Evolutionary conservation across 2,888 invertebrate genomes (phyloP).

Genomic region (Leptinotarsa peninsularis): DNA sequence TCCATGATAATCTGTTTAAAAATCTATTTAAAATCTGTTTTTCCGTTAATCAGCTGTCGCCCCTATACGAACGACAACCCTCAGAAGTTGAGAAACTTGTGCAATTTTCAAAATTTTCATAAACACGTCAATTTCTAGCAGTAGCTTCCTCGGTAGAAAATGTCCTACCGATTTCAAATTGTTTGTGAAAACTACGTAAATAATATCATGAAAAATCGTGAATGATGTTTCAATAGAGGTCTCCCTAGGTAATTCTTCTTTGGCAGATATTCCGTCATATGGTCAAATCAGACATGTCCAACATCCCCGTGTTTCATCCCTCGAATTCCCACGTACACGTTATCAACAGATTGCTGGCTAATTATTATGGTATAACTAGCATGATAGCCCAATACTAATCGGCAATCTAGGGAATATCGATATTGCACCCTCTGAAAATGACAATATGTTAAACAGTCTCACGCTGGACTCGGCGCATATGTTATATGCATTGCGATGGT

Average conservation of each 20-base stretch:
- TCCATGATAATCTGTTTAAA: too few relatives aligned
- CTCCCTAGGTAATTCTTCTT: background rate
- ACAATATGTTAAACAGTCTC: conserved; percentile 30
- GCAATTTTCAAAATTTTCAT: too few relatives aligned
- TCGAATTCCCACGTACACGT: conserved; percentile 42
- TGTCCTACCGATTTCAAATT: too few relatives aligned
- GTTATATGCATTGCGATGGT: conserved; percentile 26
- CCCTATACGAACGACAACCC: too few relatives aligned
- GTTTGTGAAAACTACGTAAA: too few relatives aligned
- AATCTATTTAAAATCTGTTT: too few relatives aligned
- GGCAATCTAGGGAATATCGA: conserved; percentile 30
- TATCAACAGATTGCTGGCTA: conserved; percentile 45
- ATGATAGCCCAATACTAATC: conserved; percentile 32
- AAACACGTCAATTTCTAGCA: too few relatives aligned
- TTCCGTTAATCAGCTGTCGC: too few relatives aligned
- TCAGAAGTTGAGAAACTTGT: too few relatives aligned
- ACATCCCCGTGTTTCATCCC: conserved; percentile 24
- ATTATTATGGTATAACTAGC: conserved; percentile 38
- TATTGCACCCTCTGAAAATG: conserved; percentile 26
- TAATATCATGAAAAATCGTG: too few relatives aligned
- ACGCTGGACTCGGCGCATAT: conserved; percentile 34
- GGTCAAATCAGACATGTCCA: conserved; percentile 20
- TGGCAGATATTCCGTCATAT: conserved; percentile 11
- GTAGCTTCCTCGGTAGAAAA: too few relatives aligned
- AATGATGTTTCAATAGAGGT: background rate